Conservation (phyloP, 2,888 invertebrate genomes). For the Tricholauxania praeusta region DNA sequence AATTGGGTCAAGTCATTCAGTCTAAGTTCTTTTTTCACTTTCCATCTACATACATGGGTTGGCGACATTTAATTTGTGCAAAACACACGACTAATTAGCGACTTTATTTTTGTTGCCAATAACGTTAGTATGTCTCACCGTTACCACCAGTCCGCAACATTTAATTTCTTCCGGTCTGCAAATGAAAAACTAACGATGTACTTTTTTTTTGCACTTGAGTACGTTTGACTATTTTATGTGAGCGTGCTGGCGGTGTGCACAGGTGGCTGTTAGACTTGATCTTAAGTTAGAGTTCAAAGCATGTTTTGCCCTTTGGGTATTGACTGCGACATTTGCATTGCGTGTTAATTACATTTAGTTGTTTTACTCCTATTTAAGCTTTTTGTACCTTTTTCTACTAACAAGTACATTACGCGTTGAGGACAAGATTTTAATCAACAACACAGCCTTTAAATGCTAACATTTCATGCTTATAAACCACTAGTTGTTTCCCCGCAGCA, state of each 20-base stretch:
- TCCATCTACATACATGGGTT: neutral
- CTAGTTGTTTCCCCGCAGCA: too few species aligned
- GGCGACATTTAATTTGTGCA: conserved; percentile 50
- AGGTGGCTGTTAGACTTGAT: conserved; percentile 1
- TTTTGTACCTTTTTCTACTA: too few species aligned
- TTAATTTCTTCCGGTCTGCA: conserved; percentile 13
- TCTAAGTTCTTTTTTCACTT: too few species aligned
- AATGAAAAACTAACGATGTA: neutral
- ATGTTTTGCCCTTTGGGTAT: too few species aligned
- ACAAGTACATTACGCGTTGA: too few species aligned
- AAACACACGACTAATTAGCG: conserved; percentile 52
- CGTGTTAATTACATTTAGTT: conserved; percentile 6
- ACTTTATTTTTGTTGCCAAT: conserved; percentile 49
- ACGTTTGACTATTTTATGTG: neutral
- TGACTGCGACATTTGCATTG: neutral
- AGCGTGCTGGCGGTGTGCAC: neutral
- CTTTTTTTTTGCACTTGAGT: too few species aligned
- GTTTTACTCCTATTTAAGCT: too few species aligned
- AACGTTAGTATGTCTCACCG: neutral
- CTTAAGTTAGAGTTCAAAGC: too few species aligned
- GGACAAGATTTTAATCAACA: too few species aligned
- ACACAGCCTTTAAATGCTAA: too few species aligned
- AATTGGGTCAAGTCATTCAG: too few species aligned
- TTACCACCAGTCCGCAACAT: conserved; percentile 9
- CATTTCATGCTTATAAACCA: too few species aligned